Conservation (phyloP, 2,888 invertebrate genomes). For the Anarsia innoxiella region DNA sequence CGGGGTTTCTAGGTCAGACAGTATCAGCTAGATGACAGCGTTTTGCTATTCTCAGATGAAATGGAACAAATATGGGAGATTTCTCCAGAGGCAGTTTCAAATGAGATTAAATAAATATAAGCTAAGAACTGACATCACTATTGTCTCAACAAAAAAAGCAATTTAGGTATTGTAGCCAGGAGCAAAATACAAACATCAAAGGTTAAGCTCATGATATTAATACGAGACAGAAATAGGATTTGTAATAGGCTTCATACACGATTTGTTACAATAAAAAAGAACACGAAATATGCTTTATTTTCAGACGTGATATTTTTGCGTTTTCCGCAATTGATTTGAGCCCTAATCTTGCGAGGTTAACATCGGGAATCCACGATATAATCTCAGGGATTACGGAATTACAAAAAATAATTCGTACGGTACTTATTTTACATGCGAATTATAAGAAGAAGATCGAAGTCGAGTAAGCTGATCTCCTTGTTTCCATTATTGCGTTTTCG, state of each 20-base stretch:
- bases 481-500: not conserved
- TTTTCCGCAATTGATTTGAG: constrained; percentile 44
- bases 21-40: constrained; percentile 25
- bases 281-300: no score
- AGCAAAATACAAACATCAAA: no score
- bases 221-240: no score
- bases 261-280: no score
- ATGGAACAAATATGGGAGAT: constrained; percentile 13
- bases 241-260: no score
- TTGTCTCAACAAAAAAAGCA: no score
- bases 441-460: not conserved
- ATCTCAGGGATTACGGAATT: constrained; percentile 1
- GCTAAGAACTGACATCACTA: no score
- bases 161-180: no score
- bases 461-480: not conserved
- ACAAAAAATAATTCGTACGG: constrained; percentile 2
- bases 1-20: constrained; percentile 42
- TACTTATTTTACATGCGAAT: not conserved
- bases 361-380: constrained; percentile 25
- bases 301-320: constrained; percentile 37
- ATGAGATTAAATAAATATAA: not conserved
- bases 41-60: constrained; percentile 25
- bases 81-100: constrained; percentile 8
- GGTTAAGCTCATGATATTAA: no score
- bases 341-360: constrained; percentile 31